Evolutionary conservation across 2,888 invertebrate genomes (phyloP).

Genomic region (Philereme vetulata): DNA sequence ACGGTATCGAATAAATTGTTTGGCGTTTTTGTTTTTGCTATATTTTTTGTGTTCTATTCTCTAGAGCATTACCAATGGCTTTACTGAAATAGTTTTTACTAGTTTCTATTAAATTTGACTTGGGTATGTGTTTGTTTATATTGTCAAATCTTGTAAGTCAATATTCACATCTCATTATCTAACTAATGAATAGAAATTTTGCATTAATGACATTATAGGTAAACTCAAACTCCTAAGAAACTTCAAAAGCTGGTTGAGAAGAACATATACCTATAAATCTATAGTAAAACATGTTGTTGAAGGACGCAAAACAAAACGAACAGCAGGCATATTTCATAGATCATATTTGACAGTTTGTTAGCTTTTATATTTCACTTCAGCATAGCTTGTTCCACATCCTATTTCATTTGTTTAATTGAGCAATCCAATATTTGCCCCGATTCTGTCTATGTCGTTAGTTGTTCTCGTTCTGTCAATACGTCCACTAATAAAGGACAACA

Average conservation of each 20-base stretch:
- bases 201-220: too few relatives aligned
- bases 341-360: slow-evolving; percentile 47
- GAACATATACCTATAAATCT: too few relatives aligned
- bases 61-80: slow-evolving; percentile 26
- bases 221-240: too few relatives aligned
- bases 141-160: too few relatives aligned
- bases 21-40: slow-evolving; percentile 31
- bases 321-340: slow-evolving; percentile 70
- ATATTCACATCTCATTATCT: too few relatives aligned
- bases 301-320: slow-evolving; percentile 30
- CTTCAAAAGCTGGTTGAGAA: too few relatives aligned
- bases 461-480: slow-evolving; percentile 74
- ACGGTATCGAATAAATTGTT: slow-evolving; percentile 43
- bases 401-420: slow-evolving; percentile 77
- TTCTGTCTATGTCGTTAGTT: slow-evolving; percentile 71
- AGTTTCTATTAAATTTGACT: neutral
- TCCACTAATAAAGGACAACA: slow-evolving; percentile 67
- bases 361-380: slow-evolving; percentile 40
- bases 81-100: slow-evolving; percentile 18
- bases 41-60: slow-evolving; percentile 29
- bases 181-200: too few relatives aligned
- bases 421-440: slow-evolving; percentile 71
- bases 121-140: too few relatives aligned
- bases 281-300: slow-evolving; percentile 3
- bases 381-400: slow-evolving; percentile 50